Conservation (phyloP, 1,140 invertebrate genomes). For the Drosophila sp. region DNA sequence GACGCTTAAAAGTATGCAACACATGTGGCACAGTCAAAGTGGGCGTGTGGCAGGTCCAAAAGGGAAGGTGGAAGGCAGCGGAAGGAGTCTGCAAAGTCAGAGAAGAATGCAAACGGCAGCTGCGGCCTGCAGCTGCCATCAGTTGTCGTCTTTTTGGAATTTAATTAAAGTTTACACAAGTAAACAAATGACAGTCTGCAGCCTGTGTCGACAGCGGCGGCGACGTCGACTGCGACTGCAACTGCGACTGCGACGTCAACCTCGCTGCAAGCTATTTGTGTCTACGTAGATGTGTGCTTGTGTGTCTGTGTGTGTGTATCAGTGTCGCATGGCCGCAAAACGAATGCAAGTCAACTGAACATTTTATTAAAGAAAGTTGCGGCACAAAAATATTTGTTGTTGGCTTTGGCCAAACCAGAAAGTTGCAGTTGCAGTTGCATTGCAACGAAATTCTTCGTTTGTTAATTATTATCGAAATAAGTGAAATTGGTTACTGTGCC, state of each 20-base stretch:
- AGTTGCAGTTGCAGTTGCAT: constrained; percentile 40
- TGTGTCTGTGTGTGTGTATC: constrained; percentile 17
- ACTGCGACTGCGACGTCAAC: background rate
- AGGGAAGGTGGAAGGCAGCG: constrained; percentile 2
- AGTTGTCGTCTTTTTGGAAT: constrained; percentile 78
- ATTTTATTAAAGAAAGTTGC: constrained; percentile 74
- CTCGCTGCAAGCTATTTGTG: constrained; percentile 46
- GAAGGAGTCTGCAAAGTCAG: constrained; percentile 18
- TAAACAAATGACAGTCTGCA: constrained; percentile 82
- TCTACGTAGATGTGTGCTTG: constrained; percentile 24
- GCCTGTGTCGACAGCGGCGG: constrained; percentile 47
- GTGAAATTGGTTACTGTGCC: constrained; percentile 4
- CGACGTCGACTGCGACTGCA: constrained; percentile 36
- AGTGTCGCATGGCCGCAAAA: constrained; percentile 68
- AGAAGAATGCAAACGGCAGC: constrained; percentile 47
- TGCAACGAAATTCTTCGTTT: constrained; percentile 53
- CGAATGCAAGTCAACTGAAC: constrained; percentile 60
- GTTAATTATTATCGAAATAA: constrained; percentile 59
- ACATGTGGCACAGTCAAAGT: constrained; percentile 8
- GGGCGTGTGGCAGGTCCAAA: background rate
- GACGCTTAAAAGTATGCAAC: constrained; percentile 66
- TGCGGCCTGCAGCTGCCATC: constrained; percentile 60
- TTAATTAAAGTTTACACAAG: constrained; percentile 82
- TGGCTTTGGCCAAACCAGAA: constrained; percentile 41
- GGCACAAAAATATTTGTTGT: constrained; percentile 50